Base-by-base conservation (phyloP, 1,140 invertebrate genomes). In the Pogonomyrmex californicus region DNA sequence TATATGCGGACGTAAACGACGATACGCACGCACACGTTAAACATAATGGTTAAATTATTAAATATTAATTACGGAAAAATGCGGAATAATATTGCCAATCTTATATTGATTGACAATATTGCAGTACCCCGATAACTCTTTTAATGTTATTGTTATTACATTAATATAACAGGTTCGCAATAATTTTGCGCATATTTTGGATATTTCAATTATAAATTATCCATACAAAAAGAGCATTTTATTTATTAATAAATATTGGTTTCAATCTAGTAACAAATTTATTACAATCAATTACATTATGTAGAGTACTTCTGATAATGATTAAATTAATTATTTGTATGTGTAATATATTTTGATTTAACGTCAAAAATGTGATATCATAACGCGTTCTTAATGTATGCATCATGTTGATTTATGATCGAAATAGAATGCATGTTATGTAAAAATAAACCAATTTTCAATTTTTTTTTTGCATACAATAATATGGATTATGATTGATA, bases 251-350 rank as follows among this genome's bases (percentile, higher is more conserved):
- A 60, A 60, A 23, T 33, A 76, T 76, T 14, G 38, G 56, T 76
- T 76, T 44, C 54, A 76, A 76, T 76, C 6, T 76, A 49, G 47
- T 71, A 71, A 71, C 23, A 14, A 76, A 44, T 60, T 76, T 44
- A 38, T 60, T 23, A 23, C 23, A 23, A 41, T 76, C 73, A 60
- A 36, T 76, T 60, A 60, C 38, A 30, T 60, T 76, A 44, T 65
- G 30, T 47, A 23, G 7, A 78, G 60, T 49, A 56, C 41, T 63
- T 47, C 6, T 49, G 60, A 5, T 49, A 49, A 78, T 63, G 30
- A 78, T 63, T 60, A 23, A 76, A 44, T 60, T 60, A 49, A 78
- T 78, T 51, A 65, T 36, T 54, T 56, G 58, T 33, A 14, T 76
- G 36, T 23, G 41, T 38, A 63, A 36, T 51, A 65, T 4, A 65